Evolutionary conservation across 2,113 vertebrate genomes (phyloP).

Genomic region (Machaerirhynchus nigripectus): DNA sequence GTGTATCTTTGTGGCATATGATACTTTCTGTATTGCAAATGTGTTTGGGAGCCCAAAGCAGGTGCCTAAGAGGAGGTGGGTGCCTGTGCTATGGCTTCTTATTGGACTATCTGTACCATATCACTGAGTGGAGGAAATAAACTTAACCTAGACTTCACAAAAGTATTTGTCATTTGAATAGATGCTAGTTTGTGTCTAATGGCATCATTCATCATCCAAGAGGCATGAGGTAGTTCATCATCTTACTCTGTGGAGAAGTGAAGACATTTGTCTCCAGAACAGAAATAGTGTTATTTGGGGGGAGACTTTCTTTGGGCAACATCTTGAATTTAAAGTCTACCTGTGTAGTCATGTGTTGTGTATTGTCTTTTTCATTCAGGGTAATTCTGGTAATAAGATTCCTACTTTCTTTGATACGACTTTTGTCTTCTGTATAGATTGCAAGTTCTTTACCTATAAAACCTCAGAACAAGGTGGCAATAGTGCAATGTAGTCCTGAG

Average conservation of each 20-base stretch:
- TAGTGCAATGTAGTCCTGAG: not conserved
- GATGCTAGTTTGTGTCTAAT: not conserved
- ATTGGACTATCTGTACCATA: not conserved
- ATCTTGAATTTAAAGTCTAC: not conserved
- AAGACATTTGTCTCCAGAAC: not conserved
- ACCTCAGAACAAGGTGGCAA: not conserved
- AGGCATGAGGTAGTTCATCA: conserved; percentile 48
- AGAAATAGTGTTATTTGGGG: not conserved
- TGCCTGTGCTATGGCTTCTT: not conserved
- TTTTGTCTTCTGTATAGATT: not conserved
- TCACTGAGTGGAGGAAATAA: not conserved
- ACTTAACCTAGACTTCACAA: not conserved
- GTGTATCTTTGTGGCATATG: not conserved
- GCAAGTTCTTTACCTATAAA: not conserved
- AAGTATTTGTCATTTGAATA: not conserved
- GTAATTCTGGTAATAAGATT: not conserved
- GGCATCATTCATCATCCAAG: not conserved
- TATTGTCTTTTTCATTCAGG: not conserved
- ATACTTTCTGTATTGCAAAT: not conserved
- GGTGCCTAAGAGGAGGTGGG: not conserved
- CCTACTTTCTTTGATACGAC: not conserved
- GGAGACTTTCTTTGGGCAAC: not conserved
- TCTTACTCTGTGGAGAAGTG: not conserved
- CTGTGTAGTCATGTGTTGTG: not conserved
- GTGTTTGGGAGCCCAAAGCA: not conserved